phyloP scores from a whole-genome alignment of 2,797 vertebrate species.

The Rachycentron canadum region DNA sequence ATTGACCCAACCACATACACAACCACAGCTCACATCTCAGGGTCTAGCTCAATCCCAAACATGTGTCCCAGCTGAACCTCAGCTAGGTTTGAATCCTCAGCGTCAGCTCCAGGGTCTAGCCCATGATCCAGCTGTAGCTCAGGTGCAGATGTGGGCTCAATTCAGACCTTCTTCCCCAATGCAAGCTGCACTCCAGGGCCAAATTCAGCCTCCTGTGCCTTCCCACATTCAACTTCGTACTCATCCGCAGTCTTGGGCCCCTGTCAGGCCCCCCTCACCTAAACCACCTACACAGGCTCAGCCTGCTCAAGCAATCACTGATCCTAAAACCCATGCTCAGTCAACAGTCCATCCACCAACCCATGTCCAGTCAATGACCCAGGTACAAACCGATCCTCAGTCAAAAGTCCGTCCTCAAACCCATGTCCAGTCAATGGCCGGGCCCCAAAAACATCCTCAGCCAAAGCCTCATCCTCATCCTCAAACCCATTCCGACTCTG shows the following conservation, averaged over 20 bases:
- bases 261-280: constrained; percentile 67
- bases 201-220: constrained; percentile 59
- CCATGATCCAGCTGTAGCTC: constrained; percentile 42
- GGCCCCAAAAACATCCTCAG: not conserved
- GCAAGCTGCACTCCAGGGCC: constrained; percentile 42
- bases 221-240: constrained; percentile 71
- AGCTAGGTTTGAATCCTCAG: constrained; percentile 27
- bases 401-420: not conserved
- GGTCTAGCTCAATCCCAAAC: constrained; percentile 38
- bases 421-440: not conserved
- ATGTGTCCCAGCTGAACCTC: constrained; percentile 28
- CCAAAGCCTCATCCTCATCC: constrained; percentile 1
- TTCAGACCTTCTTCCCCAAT: constrained; percentile 48
- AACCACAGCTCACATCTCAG: constrained; percentile 35
- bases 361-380: not conserved
- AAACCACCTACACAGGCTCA: constrained; percentile 50
- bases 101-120: constrained; percentile 29
- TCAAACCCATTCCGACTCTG: constrained; percentile 24
- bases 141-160: constrained; percentile 58
- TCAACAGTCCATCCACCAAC: not conserved
- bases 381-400: not conserved
- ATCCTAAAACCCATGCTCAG: constrained; percentile 22
- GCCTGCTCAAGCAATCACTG: constrained; percentile 19
- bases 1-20: constrained; percentile 25
- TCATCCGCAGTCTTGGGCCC: constrained; percentile 73